Base-by-base conservation (phyloP, 2,113 vertebrate genomes). In the Lanius collurio region DNA sequence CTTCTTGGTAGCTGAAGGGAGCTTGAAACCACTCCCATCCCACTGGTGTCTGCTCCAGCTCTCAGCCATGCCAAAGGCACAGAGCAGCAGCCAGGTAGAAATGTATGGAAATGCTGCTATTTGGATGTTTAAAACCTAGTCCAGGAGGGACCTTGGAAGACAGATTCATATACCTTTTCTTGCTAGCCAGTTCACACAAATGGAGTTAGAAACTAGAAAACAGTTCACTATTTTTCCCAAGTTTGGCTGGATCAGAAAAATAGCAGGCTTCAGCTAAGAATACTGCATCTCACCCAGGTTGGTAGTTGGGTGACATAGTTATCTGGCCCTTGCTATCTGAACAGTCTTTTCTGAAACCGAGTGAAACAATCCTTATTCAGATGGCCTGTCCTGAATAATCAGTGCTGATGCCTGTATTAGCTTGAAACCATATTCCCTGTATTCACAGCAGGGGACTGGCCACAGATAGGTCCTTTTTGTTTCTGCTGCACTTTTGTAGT, bases 321-420 rank as follows among this genome's bases (percentile, higher is more conserved):
- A 3, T 76, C 31, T 94, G 88, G 74, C 37, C 21, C 31, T 57
- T 80, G 35, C 39, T 84, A 60, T 75, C 33, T 78, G 22, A 92
- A 60, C 24, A 47, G 31, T 27, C 69, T 78, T 78, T 70, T 81
- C 56, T 71, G 47, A 81, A 81, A 31, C 27, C 33, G 15, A 11
- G 8, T 68, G 56, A 83, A 89, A 55, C 19, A 67, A 33, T 49
- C 63, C n/a, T 37, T 23, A 21, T 80, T 69, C 59, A 37, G 8
- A 15, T 50, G 37, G 20, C 8, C 21, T 68, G 35, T 56, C 35
- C 31, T 69, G 67, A 69, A 30, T 57, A 76, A 73, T 62, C 59
- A 73, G 7, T 3, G 1, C 33, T 65, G 59, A 44, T 3, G 1
- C 39, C 1, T 30, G 0, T 42, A 19, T n/a, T 23, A 63, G 12